A percentile compares a stretch with the other conserved stretches of the same genome.
phyloP scores from a whole-genome alignment of 2,797 vertebrate genomes.

The Phoxinus dragarum region DNA sequence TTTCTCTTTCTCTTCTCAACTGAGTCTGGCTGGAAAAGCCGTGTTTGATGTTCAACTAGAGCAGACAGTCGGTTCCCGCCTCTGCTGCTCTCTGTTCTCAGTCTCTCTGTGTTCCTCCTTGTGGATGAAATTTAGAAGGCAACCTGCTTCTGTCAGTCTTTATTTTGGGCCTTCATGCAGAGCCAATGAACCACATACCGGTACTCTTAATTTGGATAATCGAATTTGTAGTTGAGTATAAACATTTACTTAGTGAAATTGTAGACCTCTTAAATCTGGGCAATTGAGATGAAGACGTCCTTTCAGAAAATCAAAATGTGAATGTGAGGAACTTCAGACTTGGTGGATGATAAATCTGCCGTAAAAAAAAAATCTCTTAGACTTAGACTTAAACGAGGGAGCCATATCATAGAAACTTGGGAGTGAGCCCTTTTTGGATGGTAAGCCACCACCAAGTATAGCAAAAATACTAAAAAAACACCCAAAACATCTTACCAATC shows the following conservation, averaged over 20 bases:
- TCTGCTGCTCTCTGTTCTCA: background rate
- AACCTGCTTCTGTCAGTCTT: background rate
- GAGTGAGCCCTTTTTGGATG: background rate
- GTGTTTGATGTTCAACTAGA: conserved; percentile 31
- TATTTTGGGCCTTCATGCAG: background rate
- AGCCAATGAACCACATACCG: background rate
- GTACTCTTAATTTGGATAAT: background rate
- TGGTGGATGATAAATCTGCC: background rate
- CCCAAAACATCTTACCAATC: background rate
- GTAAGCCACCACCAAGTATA: background rate
- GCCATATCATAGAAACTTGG: background rate
- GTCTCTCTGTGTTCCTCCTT: background rate
- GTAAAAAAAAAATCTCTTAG: background rate
- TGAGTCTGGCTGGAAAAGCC: conserved; percentile 5
- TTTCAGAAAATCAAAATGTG: background rate
- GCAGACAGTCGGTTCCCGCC: conserved; percentile 14
- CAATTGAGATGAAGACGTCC: background rate
- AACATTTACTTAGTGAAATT: background rate
- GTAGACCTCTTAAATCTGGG: background rate
- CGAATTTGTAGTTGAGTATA: background rate
- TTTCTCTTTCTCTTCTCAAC: background rate
- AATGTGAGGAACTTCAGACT: background rate
- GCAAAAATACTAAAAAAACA: background rate
- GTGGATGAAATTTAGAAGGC: background rate
- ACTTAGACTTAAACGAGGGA: background rate